A percentile compares a stretch with the other conserved stretches of the same genome.
Evolutionary conservation across 2,797 vertebrate genomes (phyloP).

Genomic region (Semaprochilodus insignis): DNA sequence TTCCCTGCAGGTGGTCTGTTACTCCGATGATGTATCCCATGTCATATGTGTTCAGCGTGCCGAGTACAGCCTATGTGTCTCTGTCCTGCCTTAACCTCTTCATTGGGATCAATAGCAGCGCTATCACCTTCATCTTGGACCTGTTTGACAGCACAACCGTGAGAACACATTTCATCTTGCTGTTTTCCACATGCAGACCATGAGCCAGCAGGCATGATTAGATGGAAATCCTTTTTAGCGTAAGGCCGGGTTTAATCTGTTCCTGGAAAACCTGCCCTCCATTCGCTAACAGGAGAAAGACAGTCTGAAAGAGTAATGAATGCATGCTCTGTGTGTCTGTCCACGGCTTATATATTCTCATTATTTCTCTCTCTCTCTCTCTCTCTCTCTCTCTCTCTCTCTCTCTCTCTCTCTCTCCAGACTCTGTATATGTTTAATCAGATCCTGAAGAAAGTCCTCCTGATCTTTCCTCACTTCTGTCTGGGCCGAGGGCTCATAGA

Average conservation of each 20-base stretch:
- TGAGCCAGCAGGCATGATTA: not conserved
- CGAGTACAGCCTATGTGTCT: slow-evolving; percentile 94
- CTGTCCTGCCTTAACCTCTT: slow-evolving; percentile 94
- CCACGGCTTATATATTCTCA: not conserved
- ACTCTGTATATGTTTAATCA: slow-evolving; percentile 86
- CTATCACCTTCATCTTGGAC: slow-evolving; percentile 92
- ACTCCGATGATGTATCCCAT: slow-evolving; percentile 97
- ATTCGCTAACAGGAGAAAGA: slow-evolving; percentile 79
- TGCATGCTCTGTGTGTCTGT: not conserved
- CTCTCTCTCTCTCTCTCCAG: slow-evolving; percentile 67
- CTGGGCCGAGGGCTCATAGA: slow-evolving; percentile 87
- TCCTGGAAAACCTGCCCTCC: slow-evolving; percentile 75
- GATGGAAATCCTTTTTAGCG: not conserved
- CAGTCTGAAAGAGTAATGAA: slow-evolving; percentile 83
- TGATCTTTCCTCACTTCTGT: slow-evolving; percentile 83
- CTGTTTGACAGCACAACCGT: slow-evolving; percentile 90
- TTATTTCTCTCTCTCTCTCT: not conserved
- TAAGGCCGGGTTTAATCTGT: not conserved
- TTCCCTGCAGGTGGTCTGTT: slow-evolving; percentile 87
- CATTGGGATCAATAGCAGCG: slow-evolving; percentile 94
- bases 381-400: not conserved
- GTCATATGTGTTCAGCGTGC: slow-evolving; percentile 88
- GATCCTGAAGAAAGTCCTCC: slow-evolving; percentile 83
- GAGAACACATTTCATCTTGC: slow-evolving; percentile 40
- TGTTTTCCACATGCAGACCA: not conserved